Percentiles rank a stretch among this genome's conserved stretches.
Conservation (phyloP, 53 echinoderm and acorn worm genomes). For the Stichopus horrens region DNA sequence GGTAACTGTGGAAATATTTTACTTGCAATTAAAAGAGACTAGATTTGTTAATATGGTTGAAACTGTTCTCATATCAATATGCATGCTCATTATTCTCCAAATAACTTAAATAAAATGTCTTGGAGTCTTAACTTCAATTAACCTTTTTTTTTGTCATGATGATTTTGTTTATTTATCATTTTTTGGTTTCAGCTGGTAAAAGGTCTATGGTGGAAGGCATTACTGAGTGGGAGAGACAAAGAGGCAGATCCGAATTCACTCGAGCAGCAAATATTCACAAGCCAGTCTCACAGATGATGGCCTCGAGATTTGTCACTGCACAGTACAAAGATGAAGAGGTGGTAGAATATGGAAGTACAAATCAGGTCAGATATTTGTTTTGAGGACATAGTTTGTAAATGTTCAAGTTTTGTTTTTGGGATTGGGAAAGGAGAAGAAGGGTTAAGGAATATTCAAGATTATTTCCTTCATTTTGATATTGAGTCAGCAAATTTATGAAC, state of each 20-base stretch:
- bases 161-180: neutral
- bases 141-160: neutral
- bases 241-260: slow-evolving; percentile 73
- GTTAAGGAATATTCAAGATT: too few relatives aligned
- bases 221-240: slow-evolving; percentile 93
- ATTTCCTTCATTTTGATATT: too few relatives aligned
- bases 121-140: neutral
- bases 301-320: slow-evolving; percentile 83
- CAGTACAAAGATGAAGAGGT: slow-evolving; percentile 72
- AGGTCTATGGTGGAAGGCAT: neutral
- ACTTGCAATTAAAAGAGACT: neutral
- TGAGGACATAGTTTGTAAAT: too few relatives aligned
- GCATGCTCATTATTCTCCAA: too few relatives aligned
- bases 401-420: too few relatives aligned
- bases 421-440: too few relatives aligned
- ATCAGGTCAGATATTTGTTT: slow-evolving; percentile 55
- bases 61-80: too few relatives aligned
- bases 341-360: slow-evolving; percentile 69
- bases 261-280: slow-evolving; percentile 71
- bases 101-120: neutral
- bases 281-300: slow-evolving; percentile 80
- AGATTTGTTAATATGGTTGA: neutral
- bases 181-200: neutral
- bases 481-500: too few relatives aligned
- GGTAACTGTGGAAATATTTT: neutral